Percentiles rank a stretch among this genome's conserved stretches.
Conservation (phyloP, 2,888 invertebrate species). For the Polyommatus iphigenia region DNA sequence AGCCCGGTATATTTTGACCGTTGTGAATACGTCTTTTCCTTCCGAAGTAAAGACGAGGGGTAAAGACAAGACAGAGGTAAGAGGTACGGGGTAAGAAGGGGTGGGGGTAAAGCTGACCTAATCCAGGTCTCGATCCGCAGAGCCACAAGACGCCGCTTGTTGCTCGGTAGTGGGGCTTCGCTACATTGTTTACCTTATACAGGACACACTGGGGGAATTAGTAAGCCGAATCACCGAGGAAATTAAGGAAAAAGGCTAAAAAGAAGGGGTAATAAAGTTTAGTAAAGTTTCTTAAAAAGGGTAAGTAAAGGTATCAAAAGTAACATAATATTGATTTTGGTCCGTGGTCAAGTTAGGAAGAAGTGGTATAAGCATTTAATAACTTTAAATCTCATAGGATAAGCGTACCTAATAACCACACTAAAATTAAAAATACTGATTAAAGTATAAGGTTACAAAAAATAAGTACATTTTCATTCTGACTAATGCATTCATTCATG, state of each 20-base stretch:
- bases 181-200: constrained; percentile 38
- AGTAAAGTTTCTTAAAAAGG: background rate
- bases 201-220: constrained; percentile 35
- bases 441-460: too few relatives aligned
- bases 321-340: too few relatives aligned
- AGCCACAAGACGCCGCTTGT: constrained; percentile 70
- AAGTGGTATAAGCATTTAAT: too few relatives aligned
- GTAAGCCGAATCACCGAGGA: background rate
- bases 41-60: background rate
- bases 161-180: constrained; percentile 66
- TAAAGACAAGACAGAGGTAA: constrained; percentile 9
- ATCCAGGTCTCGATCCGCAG: constrained; percentile 57
- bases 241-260: background rate
- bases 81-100: background rate
- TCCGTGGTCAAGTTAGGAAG: too few relatives aligned
- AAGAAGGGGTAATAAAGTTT: background rate
- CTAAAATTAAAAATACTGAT: too few relatives aligned
- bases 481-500: too few relatives aligned
- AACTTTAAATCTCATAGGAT: too few relatives aligned
- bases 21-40: background rate
- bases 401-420: too few relatives aligned
- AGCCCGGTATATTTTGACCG: too few relatives aligned
- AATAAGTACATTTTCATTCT: too few relatives aligned
- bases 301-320: background rate
- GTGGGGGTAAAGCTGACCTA: constrained; percentile 59